Evolutionary conservation across 2,113 vertebrate species (phyloP).

Genomic region (Tursiops truncatus): DNA sequence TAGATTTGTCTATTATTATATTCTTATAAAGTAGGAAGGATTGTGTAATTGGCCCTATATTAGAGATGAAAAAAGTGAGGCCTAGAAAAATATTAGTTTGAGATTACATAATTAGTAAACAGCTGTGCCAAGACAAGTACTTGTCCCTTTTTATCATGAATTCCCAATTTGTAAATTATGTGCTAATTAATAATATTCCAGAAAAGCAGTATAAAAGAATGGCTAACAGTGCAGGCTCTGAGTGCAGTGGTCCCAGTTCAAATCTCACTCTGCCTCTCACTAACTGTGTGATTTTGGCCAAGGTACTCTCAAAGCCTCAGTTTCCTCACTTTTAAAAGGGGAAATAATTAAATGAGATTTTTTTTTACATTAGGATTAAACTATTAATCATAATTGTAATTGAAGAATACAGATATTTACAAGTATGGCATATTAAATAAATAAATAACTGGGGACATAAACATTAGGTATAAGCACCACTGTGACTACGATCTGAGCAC

Average conservation of each 20-base stretch:
- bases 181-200: not conserved
- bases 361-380: not conserved
- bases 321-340: not conserved
- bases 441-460: not conserved
- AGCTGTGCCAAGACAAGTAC: not conserved
- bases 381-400: not conserved
- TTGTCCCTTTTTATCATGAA: not conserved
- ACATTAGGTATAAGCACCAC: not conserved
- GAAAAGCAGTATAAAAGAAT: not conserved
- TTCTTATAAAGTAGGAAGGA: not conserved
- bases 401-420: not conserved
- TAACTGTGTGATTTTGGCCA: not conserved
- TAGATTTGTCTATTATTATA: not conserved
- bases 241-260: not conserved
- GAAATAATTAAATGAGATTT: not conserved
- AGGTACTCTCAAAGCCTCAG: not conserved
- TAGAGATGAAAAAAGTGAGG: not conserved
- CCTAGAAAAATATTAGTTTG: not conserved
- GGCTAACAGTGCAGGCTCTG: not conserved
- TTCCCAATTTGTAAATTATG: not conserved
- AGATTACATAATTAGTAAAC: not conserved
- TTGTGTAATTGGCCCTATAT: not conserved
- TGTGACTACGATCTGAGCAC: not conserved
- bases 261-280: not conserved
- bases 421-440: not conserved